Conservation (phyloP, 1,140 invertebrate genomes). For the Trichonephila inaurata region DNA sequence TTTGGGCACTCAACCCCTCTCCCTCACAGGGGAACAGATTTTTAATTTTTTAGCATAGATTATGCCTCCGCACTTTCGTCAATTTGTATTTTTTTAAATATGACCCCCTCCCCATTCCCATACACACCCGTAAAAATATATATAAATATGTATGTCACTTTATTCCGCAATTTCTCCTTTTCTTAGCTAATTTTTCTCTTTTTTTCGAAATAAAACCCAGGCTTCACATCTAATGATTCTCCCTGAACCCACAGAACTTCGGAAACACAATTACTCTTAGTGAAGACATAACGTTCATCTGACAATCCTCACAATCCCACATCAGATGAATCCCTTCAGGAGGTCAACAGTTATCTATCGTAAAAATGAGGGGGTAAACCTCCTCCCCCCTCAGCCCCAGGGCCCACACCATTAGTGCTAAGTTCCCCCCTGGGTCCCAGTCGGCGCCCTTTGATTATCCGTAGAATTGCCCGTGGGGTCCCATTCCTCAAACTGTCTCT, state of each 20-base stretch:
- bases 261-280: background rate
- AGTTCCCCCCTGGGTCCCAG: conserved; percentile 20
- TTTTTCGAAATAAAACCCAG: no score
- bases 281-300: conserved; percentile 34
- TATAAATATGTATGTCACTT: no score
- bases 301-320: background rate
- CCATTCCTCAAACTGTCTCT: background rate
- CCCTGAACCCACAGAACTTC: background rate
- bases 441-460: conserved; percentile 65
- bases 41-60: no score
- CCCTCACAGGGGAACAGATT: no score
- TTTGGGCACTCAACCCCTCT: no score
- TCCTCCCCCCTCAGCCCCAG: background rate
- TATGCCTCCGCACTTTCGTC: no score
- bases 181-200: no score
- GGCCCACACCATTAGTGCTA: conserved; percentile 48
- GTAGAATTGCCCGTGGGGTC: conserved; percentile 8
- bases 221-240: background rate
- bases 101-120: no score
- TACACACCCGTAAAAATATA: no score
- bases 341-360: conserved; percentile 54
- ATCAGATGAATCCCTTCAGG: conserved; percentile 2
- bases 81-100: no score
- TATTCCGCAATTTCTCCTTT: no score
- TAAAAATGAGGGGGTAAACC: background rate